phyloP scores from a whole-genome alignment of 1,140 invertebrate species.

The Stegodyphus dumicola region DNA sequence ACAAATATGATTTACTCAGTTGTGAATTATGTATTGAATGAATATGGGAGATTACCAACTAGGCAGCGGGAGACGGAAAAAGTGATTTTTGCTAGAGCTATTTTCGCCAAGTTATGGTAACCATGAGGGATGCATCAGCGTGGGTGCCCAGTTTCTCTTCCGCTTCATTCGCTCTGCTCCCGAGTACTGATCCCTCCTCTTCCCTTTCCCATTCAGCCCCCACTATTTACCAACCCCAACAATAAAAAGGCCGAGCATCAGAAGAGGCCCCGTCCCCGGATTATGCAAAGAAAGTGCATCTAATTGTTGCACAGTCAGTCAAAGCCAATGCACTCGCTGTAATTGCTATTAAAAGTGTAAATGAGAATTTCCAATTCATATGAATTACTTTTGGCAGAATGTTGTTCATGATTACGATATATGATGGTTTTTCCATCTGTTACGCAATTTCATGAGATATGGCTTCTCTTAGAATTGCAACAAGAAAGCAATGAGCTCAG shows the following conservation, averaged over 20 bases:
- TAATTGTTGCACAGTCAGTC: slow-evolving; percentile 14
- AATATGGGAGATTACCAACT: too few relatives aligned
- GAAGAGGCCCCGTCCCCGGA: slow-evolving; percentile 11
- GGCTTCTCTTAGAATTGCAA: too few relatives aligned
- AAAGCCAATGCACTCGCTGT: not conserved
- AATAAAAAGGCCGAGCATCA: slow-evolving; percentile 24
- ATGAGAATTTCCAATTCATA: not conserved
- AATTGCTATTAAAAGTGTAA: not conserved
- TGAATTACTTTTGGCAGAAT: too few relatives aligned
- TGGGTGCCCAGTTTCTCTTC: slow-evolving; percentile 54
- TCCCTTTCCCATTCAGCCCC: slow-evolving; percentile 12
- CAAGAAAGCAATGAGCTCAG: too few relatives aligned
- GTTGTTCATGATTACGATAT: too few relatives aligned
- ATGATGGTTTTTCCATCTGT: too few relatives aligned
- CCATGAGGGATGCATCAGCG: not conserved
- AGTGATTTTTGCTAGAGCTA: not conserved
- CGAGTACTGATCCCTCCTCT: slow-evolving; percentile 30
- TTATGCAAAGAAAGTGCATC: slow-evolving; percentile 18
- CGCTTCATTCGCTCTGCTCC: slow-evolving; percentile 45
- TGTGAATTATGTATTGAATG: too few relatives aligned
- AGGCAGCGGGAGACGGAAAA: not conserved
- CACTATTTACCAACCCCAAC: not conserved
- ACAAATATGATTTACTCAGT: too few relatives aligned
- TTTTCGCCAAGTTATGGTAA: not conserved
- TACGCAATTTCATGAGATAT: too few relatives aligned